Conservation (phyloP, 2,888 invertebrate species). For the Operophtera brumata region DNA sequence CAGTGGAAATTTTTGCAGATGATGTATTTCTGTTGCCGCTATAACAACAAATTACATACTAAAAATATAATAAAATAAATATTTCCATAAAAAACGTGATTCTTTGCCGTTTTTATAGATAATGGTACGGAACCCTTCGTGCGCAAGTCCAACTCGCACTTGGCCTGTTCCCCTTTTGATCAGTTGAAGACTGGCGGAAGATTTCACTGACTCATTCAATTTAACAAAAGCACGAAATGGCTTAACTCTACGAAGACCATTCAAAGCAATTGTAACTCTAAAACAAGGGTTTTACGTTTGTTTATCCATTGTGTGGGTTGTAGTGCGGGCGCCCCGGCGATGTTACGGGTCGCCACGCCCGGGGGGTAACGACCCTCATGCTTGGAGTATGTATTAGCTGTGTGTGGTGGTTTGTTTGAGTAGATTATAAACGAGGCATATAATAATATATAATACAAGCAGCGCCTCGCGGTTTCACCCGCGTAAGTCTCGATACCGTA, state of each 20-base stretch:
- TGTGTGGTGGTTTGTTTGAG: conserved; percentile 2
- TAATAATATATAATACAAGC: too few relatives aligned
- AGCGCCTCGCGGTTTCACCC: too few relatives aligned
- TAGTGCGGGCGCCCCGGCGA: conserved; percentile 21
- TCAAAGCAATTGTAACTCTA: not conserved
- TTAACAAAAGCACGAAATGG: not conserved
- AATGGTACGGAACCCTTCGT: too few relatives aligned
- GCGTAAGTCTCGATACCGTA: too few relatives aligned
- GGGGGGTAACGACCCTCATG: conserved; percentile 15
- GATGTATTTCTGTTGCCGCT: too few relatives aligned
- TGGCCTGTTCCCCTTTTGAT: not conserved
- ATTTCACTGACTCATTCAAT: conserved; percentile 1
- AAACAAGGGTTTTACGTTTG: not conserved
- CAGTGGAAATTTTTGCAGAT: too few relatives aligned
- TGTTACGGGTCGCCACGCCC: conserved; percentile 31
- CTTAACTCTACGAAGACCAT: not conserved
- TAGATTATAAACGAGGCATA: not conserved
- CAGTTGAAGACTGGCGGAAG: not conserved
- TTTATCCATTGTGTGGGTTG: not conserved
- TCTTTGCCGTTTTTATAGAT: too few relatives aligned
- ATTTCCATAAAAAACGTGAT: too few relatives aligned
- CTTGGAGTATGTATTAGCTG: too few relatives aligned
- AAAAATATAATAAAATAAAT: too few relatives aligned
- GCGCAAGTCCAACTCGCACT: too few relatives aligned
- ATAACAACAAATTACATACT: too few relatives aligned